Conservation (phyloP, 2,797 vertebrate species). For the Melanotaenia maccullochi region DNA sequence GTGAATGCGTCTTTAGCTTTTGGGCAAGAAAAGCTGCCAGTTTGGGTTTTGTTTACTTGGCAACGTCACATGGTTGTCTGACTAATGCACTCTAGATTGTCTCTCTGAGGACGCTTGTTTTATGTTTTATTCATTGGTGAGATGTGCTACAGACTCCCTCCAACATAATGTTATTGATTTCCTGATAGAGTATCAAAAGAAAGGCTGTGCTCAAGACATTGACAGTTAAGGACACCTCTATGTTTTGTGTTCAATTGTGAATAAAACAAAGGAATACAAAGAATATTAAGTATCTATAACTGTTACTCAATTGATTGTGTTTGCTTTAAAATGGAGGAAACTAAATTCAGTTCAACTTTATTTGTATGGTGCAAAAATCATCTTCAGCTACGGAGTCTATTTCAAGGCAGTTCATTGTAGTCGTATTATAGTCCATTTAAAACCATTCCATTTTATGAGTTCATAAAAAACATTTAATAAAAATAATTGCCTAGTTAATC, state of each 20-base stretch:
- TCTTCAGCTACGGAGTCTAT: neutral
- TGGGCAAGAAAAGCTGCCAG: conserved; percentile 65
- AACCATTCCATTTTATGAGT: neutral
- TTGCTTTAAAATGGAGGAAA: neutral
- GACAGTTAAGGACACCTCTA: conserved; percentile 30
- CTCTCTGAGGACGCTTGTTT: conserved; percentile 73
- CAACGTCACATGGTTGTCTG: conserved; percentile 72
- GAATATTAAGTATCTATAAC: conserved; percentile 10
- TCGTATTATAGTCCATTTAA: neutral
- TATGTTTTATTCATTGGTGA: conserved; percentile 77
- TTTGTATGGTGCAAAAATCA: neutral
- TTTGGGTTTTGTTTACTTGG: conserved; percentile 80
- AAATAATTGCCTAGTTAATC: neutral
- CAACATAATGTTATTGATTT: conserved; percentile 76
- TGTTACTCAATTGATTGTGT: conserved; percentile 11
- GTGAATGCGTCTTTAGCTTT: conserved; percentile 67
- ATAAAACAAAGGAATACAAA: conserved; percentile 19
- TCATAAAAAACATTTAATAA: neutral
- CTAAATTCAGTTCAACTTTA: neutral
- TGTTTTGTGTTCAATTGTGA: conserved; percentile 38
- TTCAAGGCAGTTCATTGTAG: neutral
- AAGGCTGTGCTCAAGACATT: conserved; percentile 47
- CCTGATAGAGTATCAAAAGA: conserved; percentile 70
- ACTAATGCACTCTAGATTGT: conserved; percentile 77
- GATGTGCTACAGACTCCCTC: conserved; percentile 72